Conservation (phyloP, 2,113 vertebrate species). For the Grallaria varia region DNA sequence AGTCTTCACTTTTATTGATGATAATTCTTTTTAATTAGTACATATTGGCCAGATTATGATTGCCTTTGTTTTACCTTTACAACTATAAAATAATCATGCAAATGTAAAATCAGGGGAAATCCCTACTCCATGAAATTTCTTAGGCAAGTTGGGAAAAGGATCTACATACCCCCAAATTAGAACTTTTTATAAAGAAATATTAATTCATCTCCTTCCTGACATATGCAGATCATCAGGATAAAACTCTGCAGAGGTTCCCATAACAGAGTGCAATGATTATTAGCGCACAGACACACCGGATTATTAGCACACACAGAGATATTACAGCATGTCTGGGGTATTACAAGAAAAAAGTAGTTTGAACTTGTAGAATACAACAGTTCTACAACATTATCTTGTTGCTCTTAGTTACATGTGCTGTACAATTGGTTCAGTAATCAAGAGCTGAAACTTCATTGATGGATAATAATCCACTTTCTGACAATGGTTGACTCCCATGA, state of each 20-base stretch:
- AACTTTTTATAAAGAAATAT: not conserved
- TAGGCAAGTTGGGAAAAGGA: not conserved
- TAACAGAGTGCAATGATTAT: not conserved
- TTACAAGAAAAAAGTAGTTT: not conserved
- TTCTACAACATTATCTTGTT: not conserved
- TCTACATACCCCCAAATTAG: not conserved
- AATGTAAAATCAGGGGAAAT: not conserved
- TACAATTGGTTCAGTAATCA: conserved; percentile 13
- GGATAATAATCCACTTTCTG: conserved; percentile 1
- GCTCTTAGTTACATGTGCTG: not conserved
- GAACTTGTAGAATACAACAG: not conserved
- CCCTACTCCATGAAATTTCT: not conserved
- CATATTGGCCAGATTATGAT: not conserved
- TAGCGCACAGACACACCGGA: not conserved
- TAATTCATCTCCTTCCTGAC: not conserved
- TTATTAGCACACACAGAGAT: too few relatives aligned
- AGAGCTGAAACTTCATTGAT: not conserved
- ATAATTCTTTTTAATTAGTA: not conserved
- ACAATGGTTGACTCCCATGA: not conserved
- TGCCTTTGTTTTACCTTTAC: not conserved
- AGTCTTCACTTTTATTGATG: not conserved
- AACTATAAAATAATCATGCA: not conserved
- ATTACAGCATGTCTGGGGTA: not conserved
- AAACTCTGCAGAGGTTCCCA: not conserved
- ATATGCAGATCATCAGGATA: not conserved